These are phyloP conservation scores for Cherax destructor DNA, from an alignment of 1,140 invertebrate genomes.

Conservation along the genomic window DNA sequence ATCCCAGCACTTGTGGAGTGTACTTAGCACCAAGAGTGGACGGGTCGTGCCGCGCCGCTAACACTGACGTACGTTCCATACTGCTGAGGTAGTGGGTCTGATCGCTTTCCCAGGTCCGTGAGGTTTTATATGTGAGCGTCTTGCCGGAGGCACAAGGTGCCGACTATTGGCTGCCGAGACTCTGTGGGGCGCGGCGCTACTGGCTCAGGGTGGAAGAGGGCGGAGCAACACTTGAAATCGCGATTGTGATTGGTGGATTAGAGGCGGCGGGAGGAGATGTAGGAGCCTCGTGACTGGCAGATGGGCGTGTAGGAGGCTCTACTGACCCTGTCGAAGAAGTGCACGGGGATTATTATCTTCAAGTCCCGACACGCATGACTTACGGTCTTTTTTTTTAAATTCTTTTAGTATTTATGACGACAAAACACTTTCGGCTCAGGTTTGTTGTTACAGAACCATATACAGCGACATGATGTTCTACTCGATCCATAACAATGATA, in stretches of 20 bases:
- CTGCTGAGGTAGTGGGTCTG: conserved; percentile 65
- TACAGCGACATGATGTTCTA: not conserved
- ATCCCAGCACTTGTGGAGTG: conserved; percentile 41
- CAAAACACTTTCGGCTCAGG: not conserved
- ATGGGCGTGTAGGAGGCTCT: conserved; percentile 68
- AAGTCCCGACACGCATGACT: conserved; percentile 59
- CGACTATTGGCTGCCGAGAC: conserved; percentile 61
- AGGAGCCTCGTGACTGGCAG: conserved; percentile 65
- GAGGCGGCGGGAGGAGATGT: conserved; percentile 28
- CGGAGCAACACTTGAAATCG: conserved; percentile 17
- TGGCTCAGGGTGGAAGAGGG: conserved; percentile 37
- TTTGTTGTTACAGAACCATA: not conserved
- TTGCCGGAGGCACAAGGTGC: conserved; percentile 48
- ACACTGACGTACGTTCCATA: conserved; percentile 65
- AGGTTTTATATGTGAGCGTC: conserved; percentile 28
- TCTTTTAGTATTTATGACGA: not conserved
- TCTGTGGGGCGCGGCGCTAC: conserved; percentile 58
- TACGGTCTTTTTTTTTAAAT: conserved; percentile 34
- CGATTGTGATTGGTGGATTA: conserved; percentile 23
- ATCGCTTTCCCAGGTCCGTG: not conserved
- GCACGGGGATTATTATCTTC: conserved; percentile 67
- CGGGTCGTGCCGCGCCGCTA: conserved; percentile 56
- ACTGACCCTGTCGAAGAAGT: conserved; percentile 72
- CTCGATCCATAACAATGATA: not conserved
- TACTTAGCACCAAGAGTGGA: conserved; percentile 41